Evolutionary conservation across 92 coral and sea anemone species (phyloP), one percentile per base, ranked within the genome.

Genomic region (Blastomussa wellsi): DNA sequence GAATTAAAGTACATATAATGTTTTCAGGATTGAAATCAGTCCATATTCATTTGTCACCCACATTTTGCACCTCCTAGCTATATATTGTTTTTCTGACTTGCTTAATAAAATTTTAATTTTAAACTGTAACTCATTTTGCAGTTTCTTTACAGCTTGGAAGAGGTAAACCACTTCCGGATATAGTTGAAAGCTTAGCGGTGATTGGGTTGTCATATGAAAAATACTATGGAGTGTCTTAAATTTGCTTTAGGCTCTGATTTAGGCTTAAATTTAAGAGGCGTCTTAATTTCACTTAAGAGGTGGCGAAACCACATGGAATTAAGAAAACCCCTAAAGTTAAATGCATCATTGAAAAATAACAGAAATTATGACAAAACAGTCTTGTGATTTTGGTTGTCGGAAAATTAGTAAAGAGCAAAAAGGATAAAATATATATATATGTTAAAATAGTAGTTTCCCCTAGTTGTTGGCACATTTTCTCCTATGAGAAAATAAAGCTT

Each of bases 91-190:
- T 62, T 39, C 20, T 70, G 74, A 19, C 73, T 64, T 17, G 26
- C 17, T 36, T 69, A 49, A 81, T 81, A 51, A 81, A 70, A 70
- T 7, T 69, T 44, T 68, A 32, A 68, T 81, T 81, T 81, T 24
- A 59, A 36, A 19, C 35, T 32, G 48, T 69, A 17, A 59, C 49
- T 64, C 39, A 60, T 29, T 22, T 24, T 37, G 72, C 55, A 53
- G 39, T 19, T 32, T 31, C 41, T 51, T 48, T 37, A 29, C 80
- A 32, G 37, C n/a, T 33, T 24, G 22, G 80, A 51, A 76, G 28
- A 26, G 42, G 44, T 38, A 20, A 37, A 70, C 41, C 36, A 70
- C 74, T 33, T 48, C 74, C 44, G 74, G 74, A 37, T 70, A 36
- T 33, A 35, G 28, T 16, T 19, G 74, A 12, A 11, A 37, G 44